A percentile compares a stretch with the other conserved stretches of the same genome.
Evolutionary conservation across 37 sponge, comb jelly and placozoan genomes (phyloP).

Genomic region (Corticium candelabrum): DNA sequence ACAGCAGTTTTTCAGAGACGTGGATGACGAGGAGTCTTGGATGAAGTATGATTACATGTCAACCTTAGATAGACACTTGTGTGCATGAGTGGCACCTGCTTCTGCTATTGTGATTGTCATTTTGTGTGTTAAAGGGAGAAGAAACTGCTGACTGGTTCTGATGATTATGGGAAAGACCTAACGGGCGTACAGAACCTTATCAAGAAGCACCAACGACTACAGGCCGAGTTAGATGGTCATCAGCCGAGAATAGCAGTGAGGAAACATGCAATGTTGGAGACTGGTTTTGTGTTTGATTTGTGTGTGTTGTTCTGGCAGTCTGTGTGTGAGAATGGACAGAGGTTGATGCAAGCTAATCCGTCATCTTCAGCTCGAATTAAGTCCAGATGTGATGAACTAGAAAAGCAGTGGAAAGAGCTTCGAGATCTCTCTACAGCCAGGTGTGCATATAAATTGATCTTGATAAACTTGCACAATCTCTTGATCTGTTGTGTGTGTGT

Average conservation of each 20-base stretch:
- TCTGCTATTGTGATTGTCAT: no score
- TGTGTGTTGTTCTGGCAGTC: not conserved
- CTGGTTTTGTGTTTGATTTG: not conserved
- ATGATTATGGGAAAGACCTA: constrained; percentile 71
- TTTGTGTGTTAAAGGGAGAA: constrained; percentile 63
- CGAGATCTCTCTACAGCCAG: constrained; percentile 23
- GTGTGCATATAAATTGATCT: constrained; percentile 19
- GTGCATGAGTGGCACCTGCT: no score
- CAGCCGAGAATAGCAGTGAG: constrained; percentile 23
- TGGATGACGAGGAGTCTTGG: constrained; percentile 82
- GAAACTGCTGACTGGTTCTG: constrained; percentile 51
- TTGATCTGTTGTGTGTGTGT: no score
- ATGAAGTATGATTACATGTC: constrained; percentile 41
- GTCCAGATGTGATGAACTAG: constrained; percentile 35
- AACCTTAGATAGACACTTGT: no score
- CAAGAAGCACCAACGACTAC: constrained; percentile 69
- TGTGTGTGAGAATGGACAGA: constrained; percentile 17
- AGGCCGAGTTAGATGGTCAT: constrained; percentile 58
- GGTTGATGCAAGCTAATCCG: constrained; percentile 17
- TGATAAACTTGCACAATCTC: no score
- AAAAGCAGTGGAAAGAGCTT: constrained; percentile 50
- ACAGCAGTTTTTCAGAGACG: constrained; percentile 75
- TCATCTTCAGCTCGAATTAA: constrained; percentile 24
- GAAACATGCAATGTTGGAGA: no score
- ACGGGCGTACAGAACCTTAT: constrained; percentile 61